These are phyloP conservation scores for Camponotus fellah DNA, from an alignment of 2,888 invertebrate genomes.

Conservation along the genomic window DNA sequence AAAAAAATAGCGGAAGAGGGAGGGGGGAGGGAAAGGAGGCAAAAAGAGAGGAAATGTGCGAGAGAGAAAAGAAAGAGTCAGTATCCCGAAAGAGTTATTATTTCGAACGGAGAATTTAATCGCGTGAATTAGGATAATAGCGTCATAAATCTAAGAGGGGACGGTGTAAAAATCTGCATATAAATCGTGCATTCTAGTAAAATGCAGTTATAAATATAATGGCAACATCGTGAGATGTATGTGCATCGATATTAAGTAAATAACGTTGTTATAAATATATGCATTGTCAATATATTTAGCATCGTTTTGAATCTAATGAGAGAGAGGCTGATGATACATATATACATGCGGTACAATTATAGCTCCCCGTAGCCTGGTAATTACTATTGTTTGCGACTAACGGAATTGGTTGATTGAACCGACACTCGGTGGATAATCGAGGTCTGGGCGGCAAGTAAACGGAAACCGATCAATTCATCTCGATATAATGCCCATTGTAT, in stretches of 20 bases:
- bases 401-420: slow-evolving; percentile 49
- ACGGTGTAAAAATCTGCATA: not conserved
- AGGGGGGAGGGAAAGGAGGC: not conserved
- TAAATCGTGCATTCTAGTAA: not conserved
- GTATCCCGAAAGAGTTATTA: slow-evolving; percentile 22
- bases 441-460: slow-evolving; percentile 20
- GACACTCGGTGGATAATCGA: slow-evolving; percentile 21
- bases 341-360: not conserved
- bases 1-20: not conserved
- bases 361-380: not conserved
- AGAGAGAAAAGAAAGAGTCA: slow-evolving; percentile 3
- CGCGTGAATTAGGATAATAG: not conserved
- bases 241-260: not conserved
- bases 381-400: not conserved
- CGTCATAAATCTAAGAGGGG: not conserved
- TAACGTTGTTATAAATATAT: not conserved
- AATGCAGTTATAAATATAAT: not conserved
- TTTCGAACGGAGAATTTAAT: slow-evolving; percentile 21
- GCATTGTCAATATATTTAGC: not conserved
- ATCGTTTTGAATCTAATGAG: not conserved
- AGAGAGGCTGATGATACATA: not conserved
- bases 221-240: not conserved
- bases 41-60: not conserved
- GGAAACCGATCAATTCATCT: slow-evolving; percentile 29
- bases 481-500: slow-evolving; percentile 17